These are phyloP conservation scores for Coenonympha glycerion DNA, from an alignment of 2,888 invertebrate genomes.

Conservation along the genomic window DNA sequence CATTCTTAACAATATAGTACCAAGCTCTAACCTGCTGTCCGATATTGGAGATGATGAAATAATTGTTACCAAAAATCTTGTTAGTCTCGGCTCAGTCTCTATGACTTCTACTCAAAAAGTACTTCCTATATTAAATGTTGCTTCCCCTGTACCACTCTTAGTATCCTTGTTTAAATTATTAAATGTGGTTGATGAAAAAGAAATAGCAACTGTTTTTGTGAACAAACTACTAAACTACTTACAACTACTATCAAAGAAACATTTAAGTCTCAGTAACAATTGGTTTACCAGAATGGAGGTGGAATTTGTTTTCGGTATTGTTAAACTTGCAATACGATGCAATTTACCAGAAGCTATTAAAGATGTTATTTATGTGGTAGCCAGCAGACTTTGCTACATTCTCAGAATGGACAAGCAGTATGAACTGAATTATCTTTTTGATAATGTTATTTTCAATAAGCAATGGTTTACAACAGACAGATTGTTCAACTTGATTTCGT, in stretches of 20 bases:
- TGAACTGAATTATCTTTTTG: conserved; percentile 76
- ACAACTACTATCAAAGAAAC: conserved; percentile 45
- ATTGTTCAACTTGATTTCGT: conserved; percentile 70
- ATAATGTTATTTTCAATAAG: conserved; percentile 77
- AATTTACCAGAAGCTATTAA: conserved; percentile 62
- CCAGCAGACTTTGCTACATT: conserved; percentile 78
- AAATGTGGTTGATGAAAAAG: conserved; percentile 42
- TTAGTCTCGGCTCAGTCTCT: conserved; percentile 48
- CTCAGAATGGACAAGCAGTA: conserved; percentile 75
- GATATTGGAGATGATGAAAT: conserved; percentile 51
- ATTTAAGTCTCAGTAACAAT: conserved; percentile 67
- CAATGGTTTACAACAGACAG: conserved; percentile 77
- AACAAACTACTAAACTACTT: conserved; percentile 60
- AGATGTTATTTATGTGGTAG: conserved; percentile 71
- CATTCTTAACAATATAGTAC: conserved; percentile 53
- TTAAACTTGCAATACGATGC: conserved; percentile 56
- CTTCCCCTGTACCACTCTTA: conserved; percentile 60
- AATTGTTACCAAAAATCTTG: conserved; percentile 52
- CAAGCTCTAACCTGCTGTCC: conserved; percentile 63
- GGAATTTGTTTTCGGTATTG: conserved; percentile 68
- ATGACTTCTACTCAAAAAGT: conserved; percentile 54
- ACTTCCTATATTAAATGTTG: conserved; percentile 51
- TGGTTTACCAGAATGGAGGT: conserved; percentile 81
- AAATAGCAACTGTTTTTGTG: conserved; percentile 57
- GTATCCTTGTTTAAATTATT: conserved; percentile 57